Evolutionary conservation across 2,113 vertebrate species (phyloP), one percentile per base, ranked within the genome.

Genomic region (Tragelaphus strepsiceros): DNA sequence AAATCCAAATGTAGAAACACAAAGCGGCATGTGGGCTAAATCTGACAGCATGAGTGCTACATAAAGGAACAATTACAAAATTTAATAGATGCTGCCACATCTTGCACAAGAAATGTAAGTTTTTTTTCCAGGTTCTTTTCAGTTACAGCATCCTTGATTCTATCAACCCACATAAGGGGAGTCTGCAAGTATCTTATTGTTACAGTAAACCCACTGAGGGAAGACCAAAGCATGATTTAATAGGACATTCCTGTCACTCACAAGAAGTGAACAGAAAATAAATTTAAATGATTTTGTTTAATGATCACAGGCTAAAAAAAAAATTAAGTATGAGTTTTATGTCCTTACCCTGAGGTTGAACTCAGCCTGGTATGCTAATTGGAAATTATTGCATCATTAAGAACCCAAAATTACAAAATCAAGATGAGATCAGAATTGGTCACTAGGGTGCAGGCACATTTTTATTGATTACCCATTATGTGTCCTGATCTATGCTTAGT

Each of bases 351-450:
- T 93, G 71, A 96, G 28, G 83, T 93, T 97, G 93, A 98, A 95
- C 94, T 98, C 93, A 97, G 88, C 53, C 56, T 96, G 59, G 12
- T 97, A 91, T 94, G 91, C 93, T 97, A 96, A 94, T 96, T 97
- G 78, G 58, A 94, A 98, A 98, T 95, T 97, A 98, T 91, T 97
- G 59, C 56, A 91, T 89, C 94, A 94, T 96, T 98, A 97, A 82
- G 91, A 95, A 86, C 67, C 35, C 16, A 67, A 94, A 86, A 97
- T 96, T 94, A 90, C 56, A 96, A 90, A 96, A 94, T 94, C 35
- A 83, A 97, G 93, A 95, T 97, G 96, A 95, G 77, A 85, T 98
- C 92, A 97, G 59, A 97, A 85, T 83, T 85, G 64, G 90, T 96
- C 85, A 95, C 46, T 61, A 51, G 71, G n/a, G 49, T 94, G 3